Percentiles rank a stretch among this genome's conserved stretches.
Evolutionary conservation across 1,140 invertebrate genomes (phyloP).

Genomic region (Leptopilina boulardi): DNA sequence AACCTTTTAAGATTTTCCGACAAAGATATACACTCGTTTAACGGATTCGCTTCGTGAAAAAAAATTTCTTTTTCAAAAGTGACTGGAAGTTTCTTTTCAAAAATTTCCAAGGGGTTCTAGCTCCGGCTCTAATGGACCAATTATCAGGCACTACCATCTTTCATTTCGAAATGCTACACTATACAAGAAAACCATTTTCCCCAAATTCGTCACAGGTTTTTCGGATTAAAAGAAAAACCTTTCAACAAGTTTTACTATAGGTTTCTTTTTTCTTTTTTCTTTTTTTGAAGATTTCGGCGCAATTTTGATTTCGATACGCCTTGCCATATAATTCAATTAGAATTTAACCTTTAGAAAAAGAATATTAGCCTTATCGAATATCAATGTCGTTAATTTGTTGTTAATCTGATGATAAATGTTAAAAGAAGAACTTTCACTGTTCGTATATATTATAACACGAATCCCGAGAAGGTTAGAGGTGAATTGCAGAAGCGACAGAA

Average conservation of each 20-base stretch:
- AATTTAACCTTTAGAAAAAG: background rate
- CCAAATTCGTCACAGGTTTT: constrained; percentile 26
- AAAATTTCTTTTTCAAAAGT: constrained; percentile 1
- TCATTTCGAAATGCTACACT: background rate
- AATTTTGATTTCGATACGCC: background rate
- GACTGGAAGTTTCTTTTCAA: background rate
- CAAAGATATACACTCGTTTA: background rate
- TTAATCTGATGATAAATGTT: constrained; percentile 8
- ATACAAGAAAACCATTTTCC: background rate
- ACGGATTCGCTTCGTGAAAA: constrained; percentile 5
- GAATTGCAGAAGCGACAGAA: constrained; percentile 19
- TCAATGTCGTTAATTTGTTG: constrained; percentile 20
- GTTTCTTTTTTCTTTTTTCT: background rate
- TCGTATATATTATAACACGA: background rate
- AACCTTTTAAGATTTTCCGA: constrained; percentile 7
- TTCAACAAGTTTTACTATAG: background rate
- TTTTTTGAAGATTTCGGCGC: background rate
- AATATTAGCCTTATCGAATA: constrained; percentile 10
- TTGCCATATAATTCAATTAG: constrained; percentile 7
- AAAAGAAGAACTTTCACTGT: constrained; percentile 7
- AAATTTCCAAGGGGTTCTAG: background rate
- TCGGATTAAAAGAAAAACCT: constrained; percentile 21
- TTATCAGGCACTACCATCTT: constrained; percentile 29
- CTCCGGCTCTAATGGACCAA: constrained; percentile 25
- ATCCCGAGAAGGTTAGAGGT: constrained; percentile 16